Conservation (phyloP, 2,888 invertebrate species). For the Agrilus cyanescens region DNA sequence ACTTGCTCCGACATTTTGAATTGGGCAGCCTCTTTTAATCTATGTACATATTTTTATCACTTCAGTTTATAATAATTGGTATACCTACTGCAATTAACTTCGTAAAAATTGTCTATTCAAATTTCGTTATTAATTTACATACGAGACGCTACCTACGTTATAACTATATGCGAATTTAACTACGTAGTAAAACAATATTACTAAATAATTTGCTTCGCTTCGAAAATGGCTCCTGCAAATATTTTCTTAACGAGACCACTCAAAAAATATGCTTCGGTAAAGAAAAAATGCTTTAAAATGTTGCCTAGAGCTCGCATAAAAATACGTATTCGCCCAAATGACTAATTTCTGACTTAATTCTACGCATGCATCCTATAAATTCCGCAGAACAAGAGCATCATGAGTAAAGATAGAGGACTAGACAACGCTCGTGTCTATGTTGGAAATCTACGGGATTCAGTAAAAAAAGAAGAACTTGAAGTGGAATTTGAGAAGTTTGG, state of each 20-base stretch:
- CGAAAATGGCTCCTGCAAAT: too few relatives aligned
- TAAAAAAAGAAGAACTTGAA: slow-evolving; percentile 87
- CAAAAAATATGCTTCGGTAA: too few relatives aligned
- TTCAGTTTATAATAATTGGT: too few relatives aligned
- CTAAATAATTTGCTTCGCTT: too few relatives aligned
- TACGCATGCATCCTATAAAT: slow-evolving; percentile 29
- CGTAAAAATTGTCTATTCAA: too few relatives aligned
- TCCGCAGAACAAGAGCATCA: slow-evolving; percentile 26
- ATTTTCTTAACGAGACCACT: too few relatives aligned
- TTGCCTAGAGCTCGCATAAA: slow-evolving; percentile 19
- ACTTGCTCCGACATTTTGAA: slow-evolving; percentile 31
- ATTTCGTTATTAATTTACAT: too few relatives aligned
- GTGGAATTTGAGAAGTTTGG: slow-evolving; percentile 86
- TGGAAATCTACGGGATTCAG: slow-evolving; percentile 76
- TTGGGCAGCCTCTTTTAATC: slow-evolving; percentile 9
- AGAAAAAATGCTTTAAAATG: background rate
- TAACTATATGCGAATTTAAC: too few relatives aligned
- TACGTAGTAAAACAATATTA: too few relatives aligned
- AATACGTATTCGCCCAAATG: slow-evolving; percentile 34
- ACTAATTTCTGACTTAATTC: slow-evolving; percentile 21
- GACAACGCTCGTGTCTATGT: slow-evolving; percentile 75
- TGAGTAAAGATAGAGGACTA: slow-evolving; percentile 12
- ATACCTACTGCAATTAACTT: too few relatives aligned
- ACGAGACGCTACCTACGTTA: too few relatives aligned
- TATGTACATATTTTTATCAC: too few relatives aligned